Percentiles rank a stretch among this genome's conserved stretches.
phyloP scores from a whole-genome alignment of 1,140 invertebrate genomes.

The Eumaeus atala region DNA sequence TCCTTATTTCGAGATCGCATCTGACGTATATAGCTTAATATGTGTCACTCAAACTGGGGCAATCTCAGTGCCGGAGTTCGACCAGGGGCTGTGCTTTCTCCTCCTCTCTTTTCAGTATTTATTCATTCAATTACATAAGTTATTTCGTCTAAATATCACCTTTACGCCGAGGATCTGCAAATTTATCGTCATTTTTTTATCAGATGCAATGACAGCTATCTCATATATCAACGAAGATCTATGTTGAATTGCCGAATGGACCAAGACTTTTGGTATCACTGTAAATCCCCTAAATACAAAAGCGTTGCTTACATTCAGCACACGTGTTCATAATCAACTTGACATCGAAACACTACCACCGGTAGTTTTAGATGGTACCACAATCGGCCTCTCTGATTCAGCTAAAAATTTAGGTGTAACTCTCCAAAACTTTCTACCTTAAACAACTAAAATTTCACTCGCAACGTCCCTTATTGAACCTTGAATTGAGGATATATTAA shows the following conservation, averaged over 20 bases:
- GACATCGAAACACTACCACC: slow-evolving; percentile 3
- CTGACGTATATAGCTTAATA: neutral
- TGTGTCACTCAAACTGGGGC: neutral
- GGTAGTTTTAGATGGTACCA: neutral
- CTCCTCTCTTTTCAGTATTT: neutral
- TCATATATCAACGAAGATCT: slow-evolving; percentile 3
- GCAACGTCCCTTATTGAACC: neutral
- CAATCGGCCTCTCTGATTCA: neutral
- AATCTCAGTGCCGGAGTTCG: neutral
- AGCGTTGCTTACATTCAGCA: neutral
- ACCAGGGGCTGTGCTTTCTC: neutral
- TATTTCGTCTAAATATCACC: slow-evolving; percentile 4
- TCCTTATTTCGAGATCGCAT: neutral
- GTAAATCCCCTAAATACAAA: neutral
- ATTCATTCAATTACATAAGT: neutral
- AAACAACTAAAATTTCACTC: neutral
- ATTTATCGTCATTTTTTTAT: slow-evolving; percentile 6
- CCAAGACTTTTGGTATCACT: slow-evolving; percentile 2
- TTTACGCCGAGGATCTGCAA: neutral
- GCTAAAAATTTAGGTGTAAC: neutral
- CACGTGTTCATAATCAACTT: neutral
- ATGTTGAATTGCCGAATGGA: slow-evolving; percentile 1
- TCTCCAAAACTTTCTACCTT: neutral
- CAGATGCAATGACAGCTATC: slow-evolving; percentile 7
- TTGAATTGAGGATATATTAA: neutral